Base-by-base conservation (phyloP, 1,140 invertebrate species). In the Drosophila sp. region DNA sequence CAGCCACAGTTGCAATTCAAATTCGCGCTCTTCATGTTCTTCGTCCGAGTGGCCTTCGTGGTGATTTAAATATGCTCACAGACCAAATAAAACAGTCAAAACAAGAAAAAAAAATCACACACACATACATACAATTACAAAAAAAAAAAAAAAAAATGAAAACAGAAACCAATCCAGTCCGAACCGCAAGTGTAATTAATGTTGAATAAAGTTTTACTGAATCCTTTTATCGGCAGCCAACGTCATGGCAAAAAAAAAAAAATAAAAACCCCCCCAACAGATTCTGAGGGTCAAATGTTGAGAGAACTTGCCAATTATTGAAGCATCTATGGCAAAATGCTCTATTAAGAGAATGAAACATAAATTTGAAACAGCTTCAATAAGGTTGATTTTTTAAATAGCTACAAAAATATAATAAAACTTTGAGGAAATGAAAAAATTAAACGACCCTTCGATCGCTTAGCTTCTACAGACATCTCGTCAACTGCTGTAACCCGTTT, bases 131-230 rank as follows among this genome's bases (percentile, higher is more conserved):
- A 44, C 10, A 38, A 58, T 32, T 35, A 7, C 33, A 10, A 64
- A 35, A 68, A 60, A 55, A 60, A 69, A 60, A 69, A 73, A 33
- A 29, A 57, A 40, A 30, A 8, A 40, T 25, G 38, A 60, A 57
- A 32, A 25, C 7, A 50, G 47, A 69, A 69, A 71, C 64, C 83
- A 73, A 79, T 76, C 67, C 69, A 73, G 67, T 70, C 27, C 11
- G 54, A 77, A 84, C 84, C 84, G 62, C 80, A 57, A 68, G 33
- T 76, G 83, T 74, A 87, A 89, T 89, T 89, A 87, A 89, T 75
- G 74, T 89, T 84, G 73, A 78, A 87, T 84, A 69, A 89, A 83
- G 76, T 72, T 70, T 58, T 70, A 62, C 50, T 64, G 66, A 70
- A 71, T 86, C 60, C 66, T 75, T 78, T 85, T 74, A 81, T 78